Evolutionary conservation across 2,797 vertebrate species (phyloP).

Genomic region (Neosalanx taihuensis): DNA sequence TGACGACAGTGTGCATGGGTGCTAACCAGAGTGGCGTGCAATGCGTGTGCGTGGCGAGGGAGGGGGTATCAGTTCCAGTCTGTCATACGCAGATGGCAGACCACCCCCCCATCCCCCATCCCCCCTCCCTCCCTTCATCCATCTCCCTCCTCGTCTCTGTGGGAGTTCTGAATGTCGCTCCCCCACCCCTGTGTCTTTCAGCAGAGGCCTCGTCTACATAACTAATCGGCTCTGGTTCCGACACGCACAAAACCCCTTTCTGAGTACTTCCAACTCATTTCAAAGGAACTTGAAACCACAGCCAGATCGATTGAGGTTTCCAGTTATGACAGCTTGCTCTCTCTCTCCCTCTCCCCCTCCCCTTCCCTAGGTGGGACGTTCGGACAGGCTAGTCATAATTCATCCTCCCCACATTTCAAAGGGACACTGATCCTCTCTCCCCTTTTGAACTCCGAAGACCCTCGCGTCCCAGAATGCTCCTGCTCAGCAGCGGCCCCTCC

Average conservation of each 20-base stretch:
- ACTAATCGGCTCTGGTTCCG: background rate
- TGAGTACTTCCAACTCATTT: too few species aligned
- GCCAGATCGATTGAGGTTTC: too few species aligned
- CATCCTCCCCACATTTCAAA: too few species aligned
- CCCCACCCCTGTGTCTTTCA: constrained; percentile 5
- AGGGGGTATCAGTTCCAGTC: constrained; percentile 63
- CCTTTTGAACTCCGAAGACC: background rate
- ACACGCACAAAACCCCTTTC: background rate
- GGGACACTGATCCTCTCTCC: background rate
- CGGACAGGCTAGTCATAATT: too few species aligned
- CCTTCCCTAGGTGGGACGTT: background rate
- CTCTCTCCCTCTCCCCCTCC: background rate
- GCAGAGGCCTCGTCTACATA: constrained; percentile 13
- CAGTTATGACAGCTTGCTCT: background rate
- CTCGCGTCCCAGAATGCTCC: too few species aligned
- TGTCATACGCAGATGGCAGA: constrained; percentile 71
- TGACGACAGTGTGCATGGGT: background rate
- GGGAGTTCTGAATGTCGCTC: constrained; percentile 39
- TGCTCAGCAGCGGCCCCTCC: too few species aligned
- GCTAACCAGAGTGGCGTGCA: constrained; percentile 15
- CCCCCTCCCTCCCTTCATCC: background rate
- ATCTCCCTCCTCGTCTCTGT: constrained; percentile 5
- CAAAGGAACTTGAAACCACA: too few species aligned
- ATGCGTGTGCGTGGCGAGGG: constrained; percentile 24
- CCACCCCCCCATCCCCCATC: constrained; percentile 23